Percentiles rank a stretch among this genome's conserved stretches.
phyloP scores from a whole-genome alignment of 2,113 vertebrate species.

The Poeciliopsis prolifica region DNA sequence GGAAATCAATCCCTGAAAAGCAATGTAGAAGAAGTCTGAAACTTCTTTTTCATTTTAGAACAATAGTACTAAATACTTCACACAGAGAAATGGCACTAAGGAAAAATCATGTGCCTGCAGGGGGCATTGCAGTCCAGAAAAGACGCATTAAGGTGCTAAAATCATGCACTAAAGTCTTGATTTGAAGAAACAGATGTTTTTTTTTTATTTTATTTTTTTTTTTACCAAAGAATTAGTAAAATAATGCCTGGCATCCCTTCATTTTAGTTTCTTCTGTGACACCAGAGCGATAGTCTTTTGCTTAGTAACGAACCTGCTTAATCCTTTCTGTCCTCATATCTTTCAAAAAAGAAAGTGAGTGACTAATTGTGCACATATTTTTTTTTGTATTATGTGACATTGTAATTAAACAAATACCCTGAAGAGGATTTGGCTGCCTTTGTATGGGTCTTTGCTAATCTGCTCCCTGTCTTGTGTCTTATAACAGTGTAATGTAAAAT shows the following conservation, averaged over 20 bases:
- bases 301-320: background rate
- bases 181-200: background rate
- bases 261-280: background rate
- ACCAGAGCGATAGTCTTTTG: background rate
- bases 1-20: background rate
- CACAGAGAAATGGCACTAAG: background rate
- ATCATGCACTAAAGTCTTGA: constrained; percentile 4
- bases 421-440: background rate
- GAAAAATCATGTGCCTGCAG: constrained; percentile 3
- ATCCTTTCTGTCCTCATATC: background rate
- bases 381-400: background rate
- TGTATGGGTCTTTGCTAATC: background rate
- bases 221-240: background rate
- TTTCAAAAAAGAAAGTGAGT: too few relatives aligned
- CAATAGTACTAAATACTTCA: background rate
- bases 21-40: background rate
- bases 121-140: constrained; percentile 9
- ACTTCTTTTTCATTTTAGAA: background rate
- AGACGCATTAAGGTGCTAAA: background rate
- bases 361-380: too few relatives aligned
- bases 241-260: background rate
- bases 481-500: background rate
- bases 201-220: too few relatives aligned
- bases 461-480: background rate
- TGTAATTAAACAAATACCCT: background rate